Percentiles rank a stretch among this genome's conserved stretches.
These are phyloP conservation scores for Drosophila nigromelanica DNA, from an alignment of 1,140 invertebrate species.

Conservation along the genomic window DNA sequence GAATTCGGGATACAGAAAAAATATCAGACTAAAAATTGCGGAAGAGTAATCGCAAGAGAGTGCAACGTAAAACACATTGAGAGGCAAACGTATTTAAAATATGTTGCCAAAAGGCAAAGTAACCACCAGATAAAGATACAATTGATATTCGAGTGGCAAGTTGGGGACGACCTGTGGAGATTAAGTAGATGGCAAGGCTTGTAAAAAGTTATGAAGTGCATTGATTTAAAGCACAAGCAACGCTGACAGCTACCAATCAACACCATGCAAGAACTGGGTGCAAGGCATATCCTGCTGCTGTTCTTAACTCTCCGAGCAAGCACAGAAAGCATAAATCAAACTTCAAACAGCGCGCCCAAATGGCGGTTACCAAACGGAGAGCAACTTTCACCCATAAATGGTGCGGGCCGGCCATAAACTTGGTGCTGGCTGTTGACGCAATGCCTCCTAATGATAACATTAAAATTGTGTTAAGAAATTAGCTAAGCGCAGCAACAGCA, in stretches of 20 bases:
- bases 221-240: background rate
- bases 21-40: too few species aligned
- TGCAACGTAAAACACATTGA: too few species aligned
- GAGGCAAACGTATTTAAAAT: too few species aligned
- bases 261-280: slow-evolving; percentile 19
- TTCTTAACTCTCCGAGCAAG: slow-evolving; percentile 15
- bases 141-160: background rate
- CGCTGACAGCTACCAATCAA: slow-evolving; percentile 43
- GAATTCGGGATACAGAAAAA: too few species aligned
- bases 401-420: slow-evolving; percentile 57
- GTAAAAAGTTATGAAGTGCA: background rate
- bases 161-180: background rate
- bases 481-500: slow-evolving; percentile 42
- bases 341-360: slow-evolving; percentile 61
- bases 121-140: too few species aligned
- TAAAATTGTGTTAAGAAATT: slow-evolving; percentile 83
- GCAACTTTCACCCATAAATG: slow-evolving; percentile 76
- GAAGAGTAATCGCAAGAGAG: too few species aligned
- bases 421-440: slow-evolving; percentile 51
- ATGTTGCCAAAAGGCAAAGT: too few species aligned
- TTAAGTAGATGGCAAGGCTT: background rate
- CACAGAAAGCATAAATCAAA: slow-evolving; percentile 62
- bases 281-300: slow-evolving; percentile 43
- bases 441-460: slow-evolving; percentile 80
- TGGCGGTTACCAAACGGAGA: slow-evolving; percentile 38